Conservation (phyloP, 2,888 invertebrate genomes). For the Ommatoiulus sabulosus region DNA sequence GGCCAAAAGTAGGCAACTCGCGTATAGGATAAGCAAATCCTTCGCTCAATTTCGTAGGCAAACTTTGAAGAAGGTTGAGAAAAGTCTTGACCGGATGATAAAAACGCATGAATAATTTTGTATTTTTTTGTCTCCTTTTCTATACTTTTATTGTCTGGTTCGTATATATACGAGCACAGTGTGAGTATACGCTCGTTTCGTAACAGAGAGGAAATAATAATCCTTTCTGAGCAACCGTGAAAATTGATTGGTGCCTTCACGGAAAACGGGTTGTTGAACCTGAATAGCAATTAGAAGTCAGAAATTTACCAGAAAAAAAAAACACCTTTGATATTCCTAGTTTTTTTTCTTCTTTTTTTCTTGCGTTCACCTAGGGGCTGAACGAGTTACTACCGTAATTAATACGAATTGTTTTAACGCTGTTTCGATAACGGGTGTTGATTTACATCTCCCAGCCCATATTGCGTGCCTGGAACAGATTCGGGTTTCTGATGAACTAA, state of each 20-base stretch:
- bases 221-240: not conserved
- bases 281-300: slow-evolving; percentile 6
- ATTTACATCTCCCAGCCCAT: not conserved
- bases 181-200: not conserved
- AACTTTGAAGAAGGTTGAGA: not conserved
- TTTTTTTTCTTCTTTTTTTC: not conserved
- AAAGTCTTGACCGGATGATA: not conserved
- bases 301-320: not conserved
- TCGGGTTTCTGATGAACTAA: too few relatives aligned
- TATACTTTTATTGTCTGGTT: not conserved
- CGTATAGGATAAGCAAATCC: not conserved
- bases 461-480: not conserved
- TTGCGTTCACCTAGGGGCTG: not conserved
- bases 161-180: not conserved
- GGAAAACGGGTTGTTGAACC: slow-evolving; percentile 11
- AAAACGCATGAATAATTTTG: not conserved
- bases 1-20: not conserved
- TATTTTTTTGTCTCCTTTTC: not conserved
- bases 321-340: not conserved
- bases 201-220: slow-evolving; percentile 17
- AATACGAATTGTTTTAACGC: slow-evolving; percentile 19
- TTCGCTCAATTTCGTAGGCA: not conserved
- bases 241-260: slow-evolving; percentile 19
- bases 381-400: not conserved
- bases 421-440: not conserved